Evolutionary conservation across 2,113 vertebrate genomes (phyloP).

Genomic region (Chionodraco myersi): DNA sequence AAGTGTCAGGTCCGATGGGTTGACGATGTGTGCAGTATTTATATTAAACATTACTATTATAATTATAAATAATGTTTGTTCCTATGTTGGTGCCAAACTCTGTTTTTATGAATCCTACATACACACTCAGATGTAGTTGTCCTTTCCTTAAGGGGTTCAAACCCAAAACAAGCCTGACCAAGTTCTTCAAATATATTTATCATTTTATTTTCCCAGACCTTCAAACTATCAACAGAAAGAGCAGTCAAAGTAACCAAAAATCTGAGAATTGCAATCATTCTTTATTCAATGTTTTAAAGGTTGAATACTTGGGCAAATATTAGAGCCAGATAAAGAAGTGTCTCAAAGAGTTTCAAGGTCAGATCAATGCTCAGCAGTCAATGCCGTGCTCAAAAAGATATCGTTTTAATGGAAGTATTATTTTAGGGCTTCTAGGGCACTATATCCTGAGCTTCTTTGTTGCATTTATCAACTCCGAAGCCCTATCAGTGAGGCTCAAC

Average conservation of each 20-base stretch:
- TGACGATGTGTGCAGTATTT: too few relatives aligned
- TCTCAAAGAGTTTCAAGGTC: constrained; percentile 15
- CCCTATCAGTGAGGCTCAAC: not conserved
- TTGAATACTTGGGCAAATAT: constrained; percentile 1
- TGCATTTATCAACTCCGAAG: not conserved
- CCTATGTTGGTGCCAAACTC: too few relatives aligned
- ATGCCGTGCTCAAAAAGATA: not conserved
- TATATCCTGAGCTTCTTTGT: not conserved
- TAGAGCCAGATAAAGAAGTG: not conserved
- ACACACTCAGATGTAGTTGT: not conserved
- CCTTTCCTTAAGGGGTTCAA: not conserved
- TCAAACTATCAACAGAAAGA: not conserved
- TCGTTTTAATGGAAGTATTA: constrained; percentile 9
- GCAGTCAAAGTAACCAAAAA: not conserved
- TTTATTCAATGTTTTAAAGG: not conserved
- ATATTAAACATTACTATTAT: too few relatives aligned
- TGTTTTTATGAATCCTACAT: not conserved
- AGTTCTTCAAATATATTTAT: not conserved
- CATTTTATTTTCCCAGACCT: not conserved
- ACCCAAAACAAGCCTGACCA: not conserved
- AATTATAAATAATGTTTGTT: too few relatives aligned
- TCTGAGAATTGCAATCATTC: not conserved
- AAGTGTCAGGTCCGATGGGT: too few relatives aligned
- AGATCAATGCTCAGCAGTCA: constrained; percentile 10
- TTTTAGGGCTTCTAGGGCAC: not conserved